Percentiles rank a stretch among this genome's conserved stretches.
phyloP scores from a whole-genome alignment of 2,888 invertebrate genomes.

The Nebria brevicollis region DNA sequence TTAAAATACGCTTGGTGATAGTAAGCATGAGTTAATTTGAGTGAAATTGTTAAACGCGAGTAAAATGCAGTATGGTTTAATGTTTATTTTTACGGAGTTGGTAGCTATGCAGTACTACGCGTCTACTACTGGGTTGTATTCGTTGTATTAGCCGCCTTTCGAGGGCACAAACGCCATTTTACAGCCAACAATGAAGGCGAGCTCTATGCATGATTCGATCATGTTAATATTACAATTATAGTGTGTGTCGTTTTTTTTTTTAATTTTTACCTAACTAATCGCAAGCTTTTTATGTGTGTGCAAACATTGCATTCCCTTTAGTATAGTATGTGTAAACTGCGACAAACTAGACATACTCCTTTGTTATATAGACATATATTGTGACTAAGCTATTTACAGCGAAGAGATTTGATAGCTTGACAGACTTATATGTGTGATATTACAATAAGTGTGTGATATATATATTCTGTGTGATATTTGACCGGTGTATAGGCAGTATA shows the following conservation, averaged over 20 bases:
- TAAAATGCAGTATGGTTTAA: not conserved
- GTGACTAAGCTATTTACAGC: not conserved
- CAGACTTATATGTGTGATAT: not conserved
- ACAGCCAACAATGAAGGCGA: not conserved
- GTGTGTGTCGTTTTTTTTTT: not conserved
- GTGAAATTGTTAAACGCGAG: not conserved
- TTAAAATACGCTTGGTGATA: not conserved
- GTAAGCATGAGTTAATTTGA: not conserved
- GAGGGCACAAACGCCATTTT: not conserved
- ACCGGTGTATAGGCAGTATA: not conserved
- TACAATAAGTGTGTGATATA: not conserved
- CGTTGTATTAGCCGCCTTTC: not conserved
- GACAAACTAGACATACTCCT: not conserved
- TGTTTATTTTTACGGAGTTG: not conserved
- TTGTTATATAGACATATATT: not conserved
- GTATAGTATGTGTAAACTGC: not conserved
- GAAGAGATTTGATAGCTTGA: not conserved
- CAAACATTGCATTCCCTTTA: not conserved
- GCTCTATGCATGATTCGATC: not conserved
- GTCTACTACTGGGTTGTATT: not conserved
- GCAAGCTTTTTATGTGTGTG: not conserved
- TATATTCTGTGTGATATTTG: not conserved
- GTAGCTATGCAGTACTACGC: not conserved
- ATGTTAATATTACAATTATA: not conserved
- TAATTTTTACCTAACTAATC: not conserved